Base-by-base conservation (phyloP, 2,888 invertebrate species). In the Perizoma affinitatum region DNA sequence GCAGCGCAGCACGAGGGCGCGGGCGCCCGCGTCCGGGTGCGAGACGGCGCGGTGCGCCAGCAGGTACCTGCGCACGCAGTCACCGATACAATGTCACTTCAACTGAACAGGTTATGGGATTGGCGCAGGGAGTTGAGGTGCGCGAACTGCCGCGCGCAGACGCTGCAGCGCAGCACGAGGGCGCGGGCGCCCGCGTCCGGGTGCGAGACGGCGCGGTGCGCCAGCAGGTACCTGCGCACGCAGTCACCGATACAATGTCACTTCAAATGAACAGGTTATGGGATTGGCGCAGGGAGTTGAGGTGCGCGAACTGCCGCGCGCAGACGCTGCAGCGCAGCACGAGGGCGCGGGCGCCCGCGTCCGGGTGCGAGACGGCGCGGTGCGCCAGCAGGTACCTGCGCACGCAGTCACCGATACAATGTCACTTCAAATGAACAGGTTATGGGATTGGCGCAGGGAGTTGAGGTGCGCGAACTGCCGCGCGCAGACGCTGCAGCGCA, bases 391-490 rank as follows among this genome's bases (percentile, higher is more conserved):
- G 78, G 75, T 82, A 87, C 60, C 88, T 69, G 41, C 6, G 22
- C 3, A 1, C 22, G 22, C 22, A 22, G 22, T 22, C 22, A 22
- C 1, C 22, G 22, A 1, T n/a, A n/a, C n/a, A n/a, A n/a, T 22
- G 22, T 22, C 22, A 22, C 22, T 22, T 22, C 3, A 3, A 22
- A 1, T 22, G 22, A n/a, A n/a, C n/a, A n/a, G n/a, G n/a, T n/a
- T n/a, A n/a, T n/a, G 79, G 79, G 93, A 92, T 1, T 92, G 78
- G 4, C 92, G 85, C 79, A 93, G 80, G 71, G 88, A 88, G 86
- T 91, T 93, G 71, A 88, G 82, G 83, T 92, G 93, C 75, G 92
- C 87, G 88, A 92, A 94, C 79, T 83, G 74, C 9, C 92, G 86
- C 70, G 73, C 82, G 84, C 91, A 93, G 72, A 76, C 78, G 33